phyloP scores from a whole-genome alignment of 1,140 invertebrate species.

The Trigoniulus corallinus region DNA sequence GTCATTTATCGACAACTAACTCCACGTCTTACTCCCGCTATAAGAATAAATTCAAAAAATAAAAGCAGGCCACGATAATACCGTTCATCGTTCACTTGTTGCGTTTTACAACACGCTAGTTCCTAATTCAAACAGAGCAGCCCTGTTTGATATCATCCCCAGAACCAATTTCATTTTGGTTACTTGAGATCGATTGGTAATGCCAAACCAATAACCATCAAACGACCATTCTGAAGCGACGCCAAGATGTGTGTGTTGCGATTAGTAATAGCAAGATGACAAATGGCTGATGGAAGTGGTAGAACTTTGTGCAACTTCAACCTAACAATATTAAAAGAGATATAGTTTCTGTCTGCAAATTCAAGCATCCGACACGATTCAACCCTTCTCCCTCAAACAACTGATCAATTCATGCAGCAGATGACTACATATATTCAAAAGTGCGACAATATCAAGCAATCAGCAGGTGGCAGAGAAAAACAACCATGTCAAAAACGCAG shows the following conservation, averaged over 20 bases:
- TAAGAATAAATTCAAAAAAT: too few species aligned
- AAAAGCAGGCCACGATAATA: too few species aligned
- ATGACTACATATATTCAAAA: not conserved
- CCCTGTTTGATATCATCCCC: too few species aligned
- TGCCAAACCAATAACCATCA: slow-evolving; percentile 32
- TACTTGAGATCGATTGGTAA: not conserved
- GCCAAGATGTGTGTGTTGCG: slow-evolving; percentile 41
- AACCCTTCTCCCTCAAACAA: not conserved
- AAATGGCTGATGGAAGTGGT: slow-evolving; percentile 38
- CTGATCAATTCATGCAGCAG: not conserved
- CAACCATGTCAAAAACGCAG: too few species aligned
- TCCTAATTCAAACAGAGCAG: too few species aligned
- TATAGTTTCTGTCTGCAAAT: slow-evolving; percentile 8
- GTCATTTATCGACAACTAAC: too few species aligned
- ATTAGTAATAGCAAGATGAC: slow-evolving; percentile 36
- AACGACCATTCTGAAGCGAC: slow-evolving; percentile 38
- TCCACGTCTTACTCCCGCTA: too few species aligned
- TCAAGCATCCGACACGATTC: not conserved
- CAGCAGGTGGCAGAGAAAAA: too few species aligned
- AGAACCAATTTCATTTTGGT: too few species aligned
- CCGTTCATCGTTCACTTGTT: too few species aligned
- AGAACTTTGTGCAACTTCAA: slow-evolving; percentile 33
- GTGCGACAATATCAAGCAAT: too few species aligned
- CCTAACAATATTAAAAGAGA: slow-evolving; percentile 16
- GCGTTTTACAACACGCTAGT: too few species aligned